Percentiles rank a stretch among this genome's conserved stretches.
These are phyloP conservation scores for Thymelicus acteon DNA, from an alignment of 2,888 invertebrate genomes.

Conservation along the genomic window DNA sequence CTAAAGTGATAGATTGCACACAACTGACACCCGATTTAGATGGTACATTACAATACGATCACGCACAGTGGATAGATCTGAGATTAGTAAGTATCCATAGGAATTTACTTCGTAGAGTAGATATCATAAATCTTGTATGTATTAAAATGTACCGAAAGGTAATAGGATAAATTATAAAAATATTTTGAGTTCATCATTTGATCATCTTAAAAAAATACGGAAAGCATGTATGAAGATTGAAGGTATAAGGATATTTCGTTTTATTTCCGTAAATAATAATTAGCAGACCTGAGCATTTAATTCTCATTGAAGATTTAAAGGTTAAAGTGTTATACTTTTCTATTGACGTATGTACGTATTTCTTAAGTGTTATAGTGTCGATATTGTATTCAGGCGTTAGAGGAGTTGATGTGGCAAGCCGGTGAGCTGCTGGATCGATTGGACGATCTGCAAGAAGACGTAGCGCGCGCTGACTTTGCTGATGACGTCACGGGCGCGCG, in stretches of 20 bases:
- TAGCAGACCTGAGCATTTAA: too few relatives aligned
- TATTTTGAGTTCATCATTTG: too few relatives aligned
- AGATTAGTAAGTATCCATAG: constrained; percentile 85
- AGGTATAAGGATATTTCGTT: too few relatives aligned
- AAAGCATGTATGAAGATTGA: too few relatives aligned
- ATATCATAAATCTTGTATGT: background rate
- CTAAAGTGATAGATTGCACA: constrained; percentile 95
- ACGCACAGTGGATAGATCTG: constrained; percentile 98
- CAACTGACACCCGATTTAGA: constrained; percentile 98
- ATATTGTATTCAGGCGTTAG: constrained; percentile 87
- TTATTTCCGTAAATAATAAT: too few relatives aligned
- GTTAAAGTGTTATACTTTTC: background rate
- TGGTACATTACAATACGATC: constrained; percentile 97
- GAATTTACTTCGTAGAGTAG: background rate
- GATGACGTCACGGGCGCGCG: constrained; percentile 97
- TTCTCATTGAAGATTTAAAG: too few relatives aligned
- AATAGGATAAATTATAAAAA: too few relatives aligned
- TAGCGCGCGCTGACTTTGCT: constrained; percentile 96
- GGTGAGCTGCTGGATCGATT: constrained; percentile 96
- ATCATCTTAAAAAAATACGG: too few relatives aligned
- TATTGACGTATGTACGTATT: background rate
- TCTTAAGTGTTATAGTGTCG: background rate
- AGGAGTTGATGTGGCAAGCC: constrained; percentile 98
- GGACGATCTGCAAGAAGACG: constrained; percentile 96
- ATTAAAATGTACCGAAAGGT: too few relatives aligned